Conservation (phyloP, 2,888 invertebrate species). For the Drosophila gaucha region DNA sequence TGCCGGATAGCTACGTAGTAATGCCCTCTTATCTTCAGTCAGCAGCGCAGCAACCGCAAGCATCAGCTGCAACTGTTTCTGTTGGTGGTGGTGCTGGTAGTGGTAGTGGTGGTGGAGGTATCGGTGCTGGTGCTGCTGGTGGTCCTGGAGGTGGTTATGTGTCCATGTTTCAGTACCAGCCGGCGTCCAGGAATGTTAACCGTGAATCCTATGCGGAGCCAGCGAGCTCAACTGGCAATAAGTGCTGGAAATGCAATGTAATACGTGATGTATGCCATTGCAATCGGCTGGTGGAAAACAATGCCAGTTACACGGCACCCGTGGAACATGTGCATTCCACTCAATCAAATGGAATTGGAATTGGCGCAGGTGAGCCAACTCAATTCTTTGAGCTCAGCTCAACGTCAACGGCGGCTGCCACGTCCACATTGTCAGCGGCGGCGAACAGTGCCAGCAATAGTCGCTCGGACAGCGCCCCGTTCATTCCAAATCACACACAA, state of each 20-base stretch:
- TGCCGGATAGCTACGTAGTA: constrained; percentile 55
- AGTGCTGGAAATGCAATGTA: constrained; percentile 49
- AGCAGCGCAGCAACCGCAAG: constrained; percentile 29
- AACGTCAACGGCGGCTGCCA: constrained; percentile 52
- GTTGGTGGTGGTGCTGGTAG: constrained; percentile 1
- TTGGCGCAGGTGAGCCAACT: constrained; percentile 38
- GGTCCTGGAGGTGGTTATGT: constrained; percentile 22
- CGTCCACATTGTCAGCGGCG: constrained; percentile 32
- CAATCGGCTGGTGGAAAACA: constrained; percentile 22
- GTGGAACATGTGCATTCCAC: constrained; percentile 64
- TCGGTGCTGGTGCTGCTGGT: not conserved
- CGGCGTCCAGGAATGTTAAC: constrained; percentile 19
- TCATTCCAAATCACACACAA: constrained; percentile 62
- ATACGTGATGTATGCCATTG: constrained; percentile 42
- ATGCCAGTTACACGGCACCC: constrained; percentile 7
- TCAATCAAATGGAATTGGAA: constrained; percentile 32
- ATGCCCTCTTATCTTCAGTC: constrained; percentile 40
- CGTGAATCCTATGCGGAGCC: constrained; percentile 48
- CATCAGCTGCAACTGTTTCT: not conserved
- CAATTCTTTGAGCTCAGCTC: constrained; percentile 65
- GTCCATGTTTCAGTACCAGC: constrained; percentile 37
- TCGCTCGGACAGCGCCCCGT: constrained; percentile 16
- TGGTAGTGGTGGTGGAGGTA: not conserved
- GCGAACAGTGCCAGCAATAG: constrained; percentile 21
- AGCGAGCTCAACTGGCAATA: constrained; percentile 41